These are phyloP conservation scores for Falco rusticolus DNA, from an alignment of 2,797 vertebrate genomes.

Conservation along the genomic window DNA sequence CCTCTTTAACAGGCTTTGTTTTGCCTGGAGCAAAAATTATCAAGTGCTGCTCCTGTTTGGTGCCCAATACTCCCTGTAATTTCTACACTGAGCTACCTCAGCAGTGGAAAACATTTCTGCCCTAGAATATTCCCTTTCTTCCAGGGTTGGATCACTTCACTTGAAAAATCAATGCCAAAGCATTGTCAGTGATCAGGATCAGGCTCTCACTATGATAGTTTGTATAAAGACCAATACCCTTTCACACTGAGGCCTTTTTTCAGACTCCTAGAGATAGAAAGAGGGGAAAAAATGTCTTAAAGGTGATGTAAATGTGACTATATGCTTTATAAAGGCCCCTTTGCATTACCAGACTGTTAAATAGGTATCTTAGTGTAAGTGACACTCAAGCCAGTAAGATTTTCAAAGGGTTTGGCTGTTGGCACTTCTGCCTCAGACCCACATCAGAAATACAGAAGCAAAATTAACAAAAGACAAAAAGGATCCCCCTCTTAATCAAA, in stretches of 20 bases:
- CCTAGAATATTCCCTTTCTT: neutral
- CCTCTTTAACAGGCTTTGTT: neutral
- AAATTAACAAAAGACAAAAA: neutral
- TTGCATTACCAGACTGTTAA: neutral
- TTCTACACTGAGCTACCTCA: neutral
- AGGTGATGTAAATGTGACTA: neutral
- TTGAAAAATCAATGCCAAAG: neutral
- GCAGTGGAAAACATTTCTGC: neutral
- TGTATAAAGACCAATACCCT: neutral
- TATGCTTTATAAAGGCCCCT: neutral
- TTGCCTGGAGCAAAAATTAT: neutral
- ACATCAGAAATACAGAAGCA: neutral
- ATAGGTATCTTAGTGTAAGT: neutral
- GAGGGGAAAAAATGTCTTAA: neutral
- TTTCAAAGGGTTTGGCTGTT: neutral
- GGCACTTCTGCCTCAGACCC: neutral
- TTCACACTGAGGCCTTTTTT: neutral
- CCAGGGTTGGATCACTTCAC: neutral
- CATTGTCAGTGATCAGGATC: neutral
- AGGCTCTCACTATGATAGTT: neutral
- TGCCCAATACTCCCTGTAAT: neutral
- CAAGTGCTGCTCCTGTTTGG: neutral
- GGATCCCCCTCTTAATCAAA: constrained; percentile 8
- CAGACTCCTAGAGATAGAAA: neutral
- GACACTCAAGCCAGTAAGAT: neutral